Percentiles rank a stretch among this genome's conserved stretches.
These are phyloP conservation scores for Rhadinocentrus ornatus DNA, from an alignment of 2,797 vertebrate species.

Conservation along the genomic window DNA sequence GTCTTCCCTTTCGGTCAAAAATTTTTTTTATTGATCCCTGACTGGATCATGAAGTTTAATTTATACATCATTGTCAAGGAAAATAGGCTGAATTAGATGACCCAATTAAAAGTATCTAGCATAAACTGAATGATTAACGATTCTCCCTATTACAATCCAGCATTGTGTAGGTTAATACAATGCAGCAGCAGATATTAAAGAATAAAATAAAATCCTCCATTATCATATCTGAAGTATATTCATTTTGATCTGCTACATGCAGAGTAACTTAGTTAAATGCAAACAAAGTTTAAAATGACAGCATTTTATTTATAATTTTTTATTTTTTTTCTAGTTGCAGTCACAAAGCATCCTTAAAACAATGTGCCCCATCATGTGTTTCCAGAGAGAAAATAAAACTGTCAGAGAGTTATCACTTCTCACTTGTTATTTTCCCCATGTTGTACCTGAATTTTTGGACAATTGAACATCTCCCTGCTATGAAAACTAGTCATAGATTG, in stretches of 20 bases:
- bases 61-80: neutral
- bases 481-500: conserved; percentile 17
- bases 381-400: conserved; percentile 8
- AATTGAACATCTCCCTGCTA: conserved; percentile 1
- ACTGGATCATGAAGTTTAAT: conserved; percentile 53
- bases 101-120: neutral
- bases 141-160: neutral
- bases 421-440: conserved; percentile 17
- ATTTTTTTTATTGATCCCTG: conserved; percentile 43
- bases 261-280: conserved; percentile 2
- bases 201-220: conserved; percentile 8
- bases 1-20: conserved; percentile 61
- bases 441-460: conserved; percentile 31
- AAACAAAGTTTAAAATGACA: neutral
- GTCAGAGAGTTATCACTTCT: conserved; percentile 13
- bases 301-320: neutral
- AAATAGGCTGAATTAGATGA: neutral
- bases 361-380: neutral
- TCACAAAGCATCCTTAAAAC: conserved; percentile 5
- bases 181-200: neutral
- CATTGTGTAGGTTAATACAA: conserved; percentile 6
- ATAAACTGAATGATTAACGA: conserved; percentile 20
- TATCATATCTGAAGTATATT: neutral
- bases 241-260: neutral
- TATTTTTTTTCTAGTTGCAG: neutral